Evolutionary conservation across 2,113 vertebrate genomes (phyloP), one percentile per base, ranked within the genome.

Genomic region (Isichthys henryi): DNA sequence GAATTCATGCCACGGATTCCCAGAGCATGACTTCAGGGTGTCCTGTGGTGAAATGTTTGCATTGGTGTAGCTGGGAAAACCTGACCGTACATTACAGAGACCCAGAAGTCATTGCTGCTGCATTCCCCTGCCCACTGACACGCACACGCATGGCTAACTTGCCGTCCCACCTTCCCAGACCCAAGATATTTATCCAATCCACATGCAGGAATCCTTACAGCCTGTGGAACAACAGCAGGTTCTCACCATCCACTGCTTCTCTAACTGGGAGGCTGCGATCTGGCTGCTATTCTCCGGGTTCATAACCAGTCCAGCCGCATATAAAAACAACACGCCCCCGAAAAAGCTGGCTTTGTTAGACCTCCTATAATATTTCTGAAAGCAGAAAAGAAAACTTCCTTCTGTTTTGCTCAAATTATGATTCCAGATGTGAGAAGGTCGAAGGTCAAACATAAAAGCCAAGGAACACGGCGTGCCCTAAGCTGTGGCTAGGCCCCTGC

Each of bases 351-450:
- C 92, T 92, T 86, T 90, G 86, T 95, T 93, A 89, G 92, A 95
- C 92, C 92, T 92, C 93, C 93, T 93, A 94, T 94, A 94, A 96
- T 95, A 77, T 93, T 95, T 96, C 95, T 94, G 89, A 94, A 92
- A 95, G 92, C 87, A 96, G 95, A 97, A 97, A 97, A 95, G 96
- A 96, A 97, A 98, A 97, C 96, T 96, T 98, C 96, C 96, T 96
- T 94, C 90, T 96, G 94, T 96, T 96, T 94, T 95, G 94, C 95
- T 96, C 94, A 96, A 96, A 97, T 95, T 96, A 96, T 90, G 94
- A 98, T 99, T 98, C 98, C 98, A 99, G 97, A 99, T 99, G 98
- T 98, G 93, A 91, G 92, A 3, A 91, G 96, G 97, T 97, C 96
- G 97, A 95, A 95, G 97, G 97, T 97, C 94, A 94, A 93, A 97